phyloP scores from a whole-genome alignment of 1,140 invertebrate genomes.

The Nebria ingens region DNA sequence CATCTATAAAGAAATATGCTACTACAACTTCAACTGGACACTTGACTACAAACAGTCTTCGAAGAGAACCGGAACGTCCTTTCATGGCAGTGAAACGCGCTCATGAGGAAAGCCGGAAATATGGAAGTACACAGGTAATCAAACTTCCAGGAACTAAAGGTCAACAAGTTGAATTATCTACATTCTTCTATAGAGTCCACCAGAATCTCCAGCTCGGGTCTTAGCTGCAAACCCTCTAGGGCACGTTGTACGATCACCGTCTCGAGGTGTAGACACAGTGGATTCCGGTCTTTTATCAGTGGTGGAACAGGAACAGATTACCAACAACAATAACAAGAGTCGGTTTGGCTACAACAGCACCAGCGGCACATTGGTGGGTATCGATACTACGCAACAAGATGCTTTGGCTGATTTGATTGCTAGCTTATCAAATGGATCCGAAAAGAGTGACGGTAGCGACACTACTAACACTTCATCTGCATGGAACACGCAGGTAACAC shows the following conservation, averaged over 20 bases:
- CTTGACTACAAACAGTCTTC: background rate
- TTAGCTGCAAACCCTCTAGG: slow-evolving; percentile 29
- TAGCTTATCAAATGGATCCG: slow-evolving; percentile 31
- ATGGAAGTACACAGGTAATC: slow-evolving; percentile 39
- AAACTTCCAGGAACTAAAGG: too few relatives aligned
- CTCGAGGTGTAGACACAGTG: slow-evolving; percentile 27
- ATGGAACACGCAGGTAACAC: slow-evolving; percentile 28
- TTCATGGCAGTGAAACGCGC: slow-evolving; percentile 53
- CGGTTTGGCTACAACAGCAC: slow-evolving; percentile 19
- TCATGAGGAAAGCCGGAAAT: slow-evolving; percentile 44
- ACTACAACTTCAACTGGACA: slow-evolving; percentile 17
- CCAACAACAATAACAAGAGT: slow-evolving; percentile 17
- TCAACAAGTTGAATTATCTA: background rate
- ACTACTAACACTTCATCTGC: slow-evolving; percentile 31
- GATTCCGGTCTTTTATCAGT: slow-evolving; percentile 36
- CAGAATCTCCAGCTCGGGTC: slow-evolving; percentile 18
- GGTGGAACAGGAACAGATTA: slow-evolving; percentile 33
- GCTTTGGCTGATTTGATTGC: slow-evolving; percentile 32
- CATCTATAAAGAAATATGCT: slow-evolving; percentile 12
- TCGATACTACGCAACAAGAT: slow-evolving; percentile 25
- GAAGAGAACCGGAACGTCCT: slow-evolving; percentile 38
- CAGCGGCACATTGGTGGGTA: slow-evolving; percentile 37
- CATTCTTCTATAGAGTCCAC: slow-evolving; percentile 8
- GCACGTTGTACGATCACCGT: slow-evolving; percentile 23
- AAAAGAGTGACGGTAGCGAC: slow-evolving; percentile 30